Evolutionary conservation across 2,113 vertebrate species (phyloP), one percentile per base, ranked within the genome.

Genomic region (Solea senegalensis): DNA sequence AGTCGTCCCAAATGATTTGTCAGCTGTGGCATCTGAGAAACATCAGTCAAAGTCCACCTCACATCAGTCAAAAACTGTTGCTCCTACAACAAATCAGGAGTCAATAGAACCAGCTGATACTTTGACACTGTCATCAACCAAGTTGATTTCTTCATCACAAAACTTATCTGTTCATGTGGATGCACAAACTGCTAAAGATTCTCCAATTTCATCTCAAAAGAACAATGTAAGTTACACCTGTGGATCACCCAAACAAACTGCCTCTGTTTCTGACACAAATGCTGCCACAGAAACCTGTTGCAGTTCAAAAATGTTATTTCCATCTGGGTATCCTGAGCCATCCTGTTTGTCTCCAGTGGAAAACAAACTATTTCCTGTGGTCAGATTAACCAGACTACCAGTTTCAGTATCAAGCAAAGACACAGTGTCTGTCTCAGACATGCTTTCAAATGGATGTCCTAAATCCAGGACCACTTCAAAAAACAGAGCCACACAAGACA

Each of bases 381-480:
- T 88, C 21, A 80, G 43, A 82, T 79, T 89, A 68, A 67, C 34
- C 4, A 82, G 72, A 28, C 64, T 89, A 12, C 64, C 80, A 26
- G 72, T 82, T 61, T 46, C n/a, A 26, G 0, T 84, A 13, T 73
- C 72, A 15, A 26, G 62, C 1, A 28, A 78, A 54, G 34, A 82
- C 21, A 46, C 83, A 1, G 39, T 84, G 8, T 72, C 52, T 0
- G 15, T 88, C 1, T 65, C 74, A 8, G 64, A 5, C 48, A 28
- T 76, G 7, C 7, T n/a, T 13, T 28, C 40, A 44, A 15, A 39
- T 54, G n/a, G 8, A 58, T 61, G 13, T 21, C 56, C 50, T 65
- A 34, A 66, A 55, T 13, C 7, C 8, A 10, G 8, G 5, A 45
- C 50, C 9, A 2, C 13, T 49, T 43, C 59, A 15, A 59, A 72